Conservation (phyloP, 2,888 invertebrate genomes). For the Frankliniella intonsa region DNA sequence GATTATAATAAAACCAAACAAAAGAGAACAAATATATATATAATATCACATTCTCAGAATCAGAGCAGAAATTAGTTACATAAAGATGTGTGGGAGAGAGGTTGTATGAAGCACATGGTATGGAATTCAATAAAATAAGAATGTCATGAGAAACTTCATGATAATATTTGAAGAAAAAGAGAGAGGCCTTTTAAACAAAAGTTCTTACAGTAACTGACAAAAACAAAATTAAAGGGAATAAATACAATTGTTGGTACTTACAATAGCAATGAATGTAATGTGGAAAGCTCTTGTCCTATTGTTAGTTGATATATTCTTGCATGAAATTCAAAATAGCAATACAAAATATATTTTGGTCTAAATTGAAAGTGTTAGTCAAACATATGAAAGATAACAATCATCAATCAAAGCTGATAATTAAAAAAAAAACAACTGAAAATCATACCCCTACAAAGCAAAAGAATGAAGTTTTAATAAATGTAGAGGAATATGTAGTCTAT, state of each 20-base stretch:
- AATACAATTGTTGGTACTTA: neutral
- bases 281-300: neutral
- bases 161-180: neutral
- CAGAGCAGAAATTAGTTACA: no score
- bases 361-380: neutral
- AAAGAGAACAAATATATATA: no score
- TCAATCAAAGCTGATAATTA: neutral
- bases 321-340: neutral
- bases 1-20: no score
- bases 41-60: no score
- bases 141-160: neutral
- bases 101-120: neutral
- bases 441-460: neutral
- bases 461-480: neutral
- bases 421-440: neutral
- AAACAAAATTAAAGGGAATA: neutral
- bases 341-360: neutral
- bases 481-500: neutral
- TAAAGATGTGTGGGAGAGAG: neutral
- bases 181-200: neutral
- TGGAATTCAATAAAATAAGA: neutral
- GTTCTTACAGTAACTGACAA: neutral
- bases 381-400: neutral
- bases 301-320: neutral
- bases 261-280: neutral